Evolutionary conservation across 2,113 vertebrate species (phyloP).

Genomic region (Panurus biarmicus): DNA sequence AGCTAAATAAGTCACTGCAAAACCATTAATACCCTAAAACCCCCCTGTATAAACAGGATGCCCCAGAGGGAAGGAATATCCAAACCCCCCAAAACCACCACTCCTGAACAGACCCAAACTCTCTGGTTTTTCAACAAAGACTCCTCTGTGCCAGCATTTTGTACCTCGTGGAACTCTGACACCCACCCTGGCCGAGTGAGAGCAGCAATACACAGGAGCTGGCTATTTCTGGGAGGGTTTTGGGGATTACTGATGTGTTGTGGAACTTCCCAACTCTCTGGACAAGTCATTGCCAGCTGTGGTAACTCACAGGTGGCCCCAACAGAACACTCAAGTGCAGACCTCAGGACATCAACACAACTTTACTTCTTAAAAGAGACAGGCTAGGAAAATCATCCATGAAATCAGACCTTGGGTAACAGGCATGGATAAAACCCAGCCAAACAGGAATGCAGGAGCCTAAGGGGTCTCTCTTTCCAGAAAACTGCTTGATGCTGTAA

Average conservation of each 20-base stretch:
- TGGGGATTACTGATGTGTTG: not conserved
- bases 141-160: not conserved
- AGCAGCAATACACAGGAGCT: not conserved
- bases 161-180: not conserved
- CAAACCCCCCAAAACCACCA: not conserved
- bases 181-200: fast-evolving
- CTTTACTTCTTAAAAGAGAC: not conserved
- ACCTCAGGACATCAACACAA: not conserved
- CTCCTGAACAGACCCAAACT: not conserved
- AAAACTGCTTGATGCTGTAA: not conserved
- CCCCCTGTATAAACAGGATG: not conserved
- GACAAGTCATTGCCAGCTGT: not conserved
- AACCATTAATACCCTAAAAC: not conserved
- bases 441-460: not conserved
- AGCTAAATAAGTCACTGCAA: not conserved
- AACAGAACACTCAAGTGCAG: fast-evolving
- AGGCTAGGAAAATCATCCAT: not conserved
- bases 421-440: not conserved
- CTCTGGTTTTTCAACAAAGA: not conserved
- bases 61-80: not conserved
- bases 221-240: fast-evolving
- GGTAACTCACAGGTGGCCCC: not conserved
- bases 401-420: not conserved
- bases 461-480: not conserved
- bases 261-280: not conserved